A percentile compares a stretch with the other conserved stretches of the same genome.
phyloP scores from a whole-genome alignment of 2,113 vertebrate species.

The Dicerorhinus sumatrensis region DNA sequence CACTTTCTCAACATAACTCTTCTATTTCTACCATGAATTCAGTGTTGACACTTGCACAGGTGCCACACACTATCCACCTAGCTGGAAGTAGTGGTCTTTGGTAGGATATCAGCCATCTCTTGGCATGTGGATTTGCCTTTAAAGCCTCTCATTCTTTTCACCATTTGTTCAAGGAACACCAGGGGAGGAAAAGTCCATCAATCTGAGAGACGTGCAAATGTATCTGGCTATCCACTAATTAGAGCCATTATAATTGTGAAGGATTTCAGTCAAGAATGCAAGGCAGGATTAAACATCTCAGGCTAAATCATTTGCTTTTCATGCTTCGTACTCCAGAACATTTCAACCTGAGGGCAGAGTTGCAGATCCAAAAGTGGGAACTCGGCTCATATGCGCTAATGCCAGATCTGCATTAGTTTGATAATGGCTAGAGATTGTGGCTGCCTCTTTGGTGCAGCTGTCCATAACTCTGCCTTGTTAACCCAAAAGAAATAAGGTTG shows the following conservation, averaged over 20 bases:
- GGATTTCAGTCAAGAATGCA: constrained; percentile 64
- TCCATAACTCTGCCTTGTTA: constrained; percentile 64
- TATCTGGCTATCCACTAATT: neutral
- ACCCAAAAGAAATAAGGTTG: constrained; percentile 71
- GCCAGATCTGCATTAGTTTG: neutral
- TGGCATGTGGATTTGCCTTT: neutral
- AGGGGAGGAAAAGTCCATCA: rapidly evolving
- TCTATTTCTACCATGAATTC: neutral
- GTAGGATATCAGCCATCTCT: neutral
- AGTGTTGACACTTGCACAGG: neutral
- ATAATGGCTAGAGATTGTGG: neutral
- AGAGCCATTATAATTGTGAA: constrained; percentile 27
- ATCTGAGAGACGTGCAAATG: neutral
- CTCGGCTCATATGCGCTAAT: neutral
- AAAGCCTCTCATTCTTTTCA: neutral
- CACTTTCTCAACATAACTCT: neutral
- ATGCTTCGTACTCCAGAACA: neutral
- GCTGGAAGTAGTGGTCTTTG: neutral
- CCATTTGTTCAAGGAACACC: neutral
- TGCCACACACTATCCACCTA: neutral
- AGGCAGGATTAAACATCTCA: constrained; percentile 65
- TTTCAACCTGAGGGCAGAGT: neutral
- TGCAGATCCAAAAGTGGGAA: neutral
- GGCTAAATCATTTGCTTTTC: neutral
- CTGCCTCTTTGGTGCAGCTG: neutral